phyloP scores from a whole-genome alignment of 2,797 vertebrate genomes.

The Rhincodon typus region DNA sequence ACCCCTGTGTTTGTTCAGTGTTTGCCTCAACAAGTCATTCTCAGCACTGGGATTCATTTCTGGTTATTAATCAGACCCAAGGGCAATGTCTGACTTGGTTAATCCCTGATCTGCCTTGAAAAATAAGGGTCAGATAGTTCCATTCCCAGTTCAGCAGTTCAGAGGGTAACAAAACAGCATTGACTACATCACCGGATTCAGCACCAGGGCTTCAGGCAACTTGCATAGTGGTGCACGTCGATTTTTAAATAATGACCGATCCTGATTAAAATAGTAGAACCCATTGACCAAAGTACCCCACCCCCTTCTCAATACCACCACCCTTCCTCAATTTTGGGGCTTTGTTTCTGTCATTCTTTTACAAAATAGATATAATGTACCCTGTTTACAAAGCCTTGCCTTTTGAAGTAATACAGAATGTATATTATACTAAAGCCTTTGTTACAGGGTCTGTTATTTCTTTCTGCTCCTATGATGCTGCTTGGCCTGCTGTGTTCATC shows the following conservation, averaged over 20 bases:
- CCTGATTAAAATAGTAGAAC: background rate
- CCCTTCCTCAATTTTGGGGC: too few species aligned
- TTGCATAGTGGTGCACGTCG: background rate
- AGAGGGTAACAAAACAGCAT: constrained; percentile 16
- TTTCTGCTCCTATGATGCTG: too few species aligned
- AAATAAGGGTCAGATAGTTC: constrained; percentile 25
- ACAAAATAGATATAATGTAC: background rate
- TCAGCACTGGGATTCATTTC: background rate
- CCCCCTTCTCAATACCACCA: too few species aligned
- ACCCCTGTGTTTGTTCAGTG: constrained; percentile 17
- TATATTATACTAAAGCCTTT: background rate
- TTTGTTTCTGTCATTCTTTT: background rate
- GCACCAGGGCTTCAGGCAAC: constrained; percentile 15
- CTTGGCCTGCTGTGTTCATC: too few species aligned
- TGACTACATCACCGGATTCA: background rate
- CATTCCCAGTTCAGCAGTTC: constrained; percentile 29
- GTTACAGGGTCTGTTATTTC: too few species aligned
- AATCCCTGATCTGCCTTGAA: constrained; percentile 26
- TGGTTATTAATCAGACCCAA: constrained; percentile 31
- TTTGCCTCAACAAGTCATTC: background rate
- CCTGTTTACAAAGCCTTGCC: background rate
- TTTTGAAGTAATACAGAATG: background rate
- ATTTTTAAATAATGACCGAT: background rate
- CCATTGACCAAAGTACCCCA: background rate
- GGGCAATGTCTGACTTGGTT: constrained; percentile 14